Conservation (phyloP, 1,140 invertebrate species). For the Frieseomelitta varia region DNA sequence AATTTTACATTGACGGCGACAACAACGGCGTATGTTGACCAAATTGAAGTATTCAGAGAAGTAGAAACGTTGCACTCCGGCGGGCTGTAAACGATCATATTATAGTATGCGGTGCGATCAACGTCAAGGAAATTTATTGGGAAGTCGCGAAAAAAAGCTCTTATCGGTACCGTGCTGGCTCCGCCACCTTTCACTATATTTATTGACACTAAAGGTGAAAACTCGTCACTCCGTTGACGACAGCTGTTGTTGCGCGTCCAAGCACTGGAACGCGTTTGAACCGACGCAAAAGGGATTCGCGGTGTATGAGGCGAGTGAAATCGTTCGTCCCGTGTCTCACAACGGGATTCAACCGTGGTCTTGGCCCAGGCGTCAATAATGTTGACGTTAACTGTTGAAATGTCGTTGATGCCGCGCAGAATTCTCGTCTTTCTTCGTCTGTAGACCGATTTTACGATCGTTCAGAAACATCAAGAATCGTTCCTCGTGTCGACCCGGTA, state of each 20-base stretch:
- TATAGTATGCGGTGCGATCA: slow-evolving; percentile 27
- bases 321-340: slow-evolving; percentile 22
- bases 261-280: slow-evolving; percentile 27
- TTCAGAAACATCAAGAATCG: background rate
- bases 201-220: slow-evolving; percentile 65
- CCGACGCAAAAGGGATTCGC: slow-evolving; percentile 2
- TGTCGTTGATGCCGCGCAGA: slow-evolving; percentile 58
- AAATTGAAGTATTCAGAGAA: slow-evolving; percentile 31
- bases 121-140: slow-evolving; percentile 57
- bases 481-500: background rate
- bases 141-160: slow-evolving; percentile 50
- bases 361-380: slow-evolving; percentile 58
- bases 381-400: slow-evolving; percentile 64
- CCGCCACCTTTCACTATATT: slow-evolving; percentile 63
- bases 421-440: slow-evolving; percentile 46
- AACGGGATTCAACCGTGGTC: background rate
- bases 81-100: slow-evolving; percentile 40
- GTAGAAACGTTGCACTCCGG: background rate
- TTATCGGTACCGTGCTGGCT: slow-evolving; percentile 37
- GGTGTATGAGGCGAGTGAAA: slow-evolving; percentile 46
- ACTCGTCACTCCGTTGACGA: slow-evolving; percentile 62
- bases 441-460: slow-evolving; percentile 54
- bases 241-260: slow-evolving; percentile 31
- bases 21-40: slow-evolving; percentile 15
- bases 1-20: slow-evolving; percentile 16